Percentiles rank a stretch among this genome's conserved stretches.
Evolutionary conservation across 2,113 vertebrate genomes (phyloP).

Genomic region (Paradisaea rubra): DNA sequence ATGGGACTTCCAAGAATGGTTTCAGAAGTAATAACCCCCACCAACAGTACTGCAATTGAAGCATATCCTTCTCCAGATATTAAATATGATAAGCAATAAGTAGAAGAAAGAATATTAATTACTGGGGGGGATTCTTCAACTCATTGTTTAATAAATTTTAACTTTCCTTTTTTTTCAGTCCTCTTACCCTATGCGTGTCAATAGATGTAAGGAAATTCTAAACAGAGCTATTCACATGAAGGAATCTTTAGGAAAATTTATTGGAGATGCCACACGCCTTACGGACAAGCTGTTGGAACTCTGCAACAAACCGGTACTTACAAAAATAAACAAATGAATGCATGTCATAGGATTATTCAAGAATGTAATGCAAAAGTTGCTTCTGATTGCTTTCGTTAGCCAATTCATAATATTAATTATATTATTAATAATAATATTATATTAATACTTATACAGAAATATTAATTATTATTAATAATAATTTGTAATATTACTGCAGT

Average conservation of each 20-base stretch:
- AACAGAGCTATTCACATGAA: constrained; percentile 89
- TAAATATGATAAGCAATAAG: neutral
- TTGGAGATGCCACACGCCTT: constrained; percentile 88
- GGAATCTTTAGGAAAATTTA: constrained; percentile 87
- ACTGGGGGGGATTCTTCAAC: neutral
- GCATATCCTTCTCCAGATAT: neutral
- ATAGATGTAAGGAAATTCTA: constrained; percentile 93
- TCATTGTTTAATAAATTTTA: neutral
- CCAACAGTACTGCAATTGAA: neutral
- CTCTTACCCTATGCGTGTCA: constrained; percentile 89
- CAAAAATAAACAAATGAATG: neutral
- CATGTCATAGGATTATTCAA: neutral
- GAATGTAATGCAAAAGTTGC: neutral
- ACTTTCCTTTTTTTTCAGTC: constrained; percentile 74
- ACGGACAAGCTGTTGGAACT: constrained; percentile 95
- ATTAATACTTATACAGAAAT: too few relatives aligned
- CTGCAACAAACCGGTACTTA: constrained; percentile 89
- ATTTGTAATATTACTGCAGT: neutral
- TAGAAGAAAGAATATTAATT: neutral
- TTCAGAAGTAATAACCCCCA: neutral
- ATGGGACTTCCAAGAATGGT: neutral
- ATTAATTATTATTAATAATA: neutral
- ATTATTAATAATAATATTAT: too few relatives aligned
- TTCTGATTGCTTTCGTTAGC: neutral
- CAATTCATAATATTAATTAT: neutral